A percentile compares a stretch with the other conserved stretches of the same genome.
Evolutionary conservation across 2,888 invertebrate species (phyloP).

Genomic region (Drosophila sordidapex): DNA sequence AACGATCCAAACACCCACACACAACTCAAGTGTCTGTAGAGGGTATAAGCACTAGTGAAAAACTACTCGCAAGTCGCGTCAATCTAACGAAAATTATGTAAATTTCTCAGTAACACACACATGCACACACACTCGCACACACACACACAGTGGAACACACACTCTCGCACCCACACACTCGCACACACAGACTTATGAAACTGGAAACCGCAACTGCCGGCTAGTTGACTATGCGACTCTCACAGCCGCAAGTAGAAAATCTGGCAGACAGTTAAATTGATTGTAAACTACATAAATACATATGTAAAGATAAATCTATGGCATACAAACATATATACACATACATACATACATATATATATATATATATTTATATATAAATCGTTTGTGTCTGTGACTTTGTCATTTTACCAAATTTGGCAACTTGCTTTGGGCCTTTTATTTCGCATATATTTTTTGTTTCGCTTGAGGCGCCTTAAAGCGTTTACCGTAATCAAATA

Average conservation of each 20-base stretch:
- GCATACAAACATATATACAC: not conserved
- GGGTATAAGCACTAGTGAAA: constrained; percentile 25
- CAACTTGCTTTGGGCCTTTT: constrained; percentile 32
- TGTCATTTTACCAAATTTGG: constrained; percentile 73
- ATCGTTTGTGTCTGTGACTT: constrained; percentile 27
- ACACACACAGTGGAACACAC: not conserved
- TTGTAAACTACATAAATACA: constrained; percentile 63
- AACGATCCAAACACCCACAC: not conserved
- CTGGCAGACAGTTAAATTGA: constrained; percentile 73
- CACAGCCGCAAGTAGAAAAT: constrained; percentile 59
- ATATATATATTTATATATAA: constrained; percentile 21
- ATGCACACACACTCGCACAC: not conserved
- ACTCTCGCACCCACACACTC: not conserved
- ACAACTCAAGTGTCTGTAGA: not conserved
- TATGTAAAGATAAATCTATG: constrained; percentile 54
- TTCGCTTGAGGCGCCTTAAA: constrained; percentile 27
- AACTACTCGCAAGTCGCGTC: constrained; percentile 34
- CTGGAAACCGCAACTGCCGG: constrained; percentile 35
- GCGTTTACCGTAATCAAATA: constrained; percentile 66
- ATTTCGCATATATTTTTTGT: constrained; percentile 10
- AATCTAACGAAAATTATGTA: constrained; percentile 69
- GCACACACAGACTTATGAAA: constrained; percentile 31
- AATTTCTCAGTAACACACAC: constrained; percentile 52
- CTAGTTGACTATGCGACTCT: constrained; percentile 27
- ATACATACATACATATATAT: constrained; percentile 15